Evolutionary conservation across 2,797 vertebrate species (phyloP).

Genomic region (Vipera ursinii): DNA sequence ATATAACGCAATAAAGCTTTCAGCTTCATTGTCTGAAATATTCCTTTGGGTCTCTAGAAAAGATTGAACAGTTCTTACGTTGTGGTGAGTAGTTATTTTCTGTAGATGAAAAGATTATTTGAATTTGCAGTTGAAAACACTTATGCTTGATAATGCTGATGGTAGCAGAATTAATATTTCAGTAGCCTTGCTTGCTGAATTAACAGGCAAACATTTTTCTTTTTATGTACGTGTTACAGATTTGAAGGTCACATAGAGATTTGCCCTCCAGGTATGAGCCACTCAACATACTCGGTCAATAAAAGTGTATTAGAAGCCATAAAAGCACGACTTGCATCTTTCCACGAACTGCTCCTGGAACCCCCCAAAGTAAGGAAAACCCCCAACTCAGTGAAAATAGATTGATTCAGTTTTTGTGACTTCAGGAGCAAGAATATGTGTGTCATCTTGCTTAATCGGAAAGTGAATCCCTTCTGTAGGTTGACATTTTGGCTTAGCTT

Average conservation of each 20-base stretch:
- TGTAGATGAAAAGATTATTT: not conserved
- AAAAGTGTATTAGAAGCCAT: constrained; percentile 95
- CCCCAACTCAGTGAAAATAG: not conserved
- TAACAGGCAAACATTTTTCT: not conserved
- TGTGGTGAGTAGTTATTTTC: not conserved
- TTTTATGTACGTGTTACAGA: constrained; percentile 63
- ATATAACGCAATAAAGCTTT: not conserved
- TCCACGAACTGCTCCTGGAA: constrained; percentile 93
- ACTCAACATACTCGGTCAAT: constrained; percentile 90
- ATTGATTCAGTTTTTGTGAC: not conserved
- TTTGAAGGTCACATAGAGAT: constrained; percentile 96
- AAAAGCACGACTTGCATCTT: constrained; percentile 89
- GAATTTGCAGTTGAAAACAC: not conserved
- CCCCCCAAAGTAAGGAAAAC: constrained; percentile 88
- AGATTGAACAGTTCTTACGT: not conserved
- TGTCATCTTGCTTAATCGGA: not conserved
- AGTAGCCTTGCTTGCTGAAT: not conserved
- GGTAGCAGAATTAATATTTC: not conserved
- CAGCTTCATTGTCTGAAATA: constrained; percentile 6
- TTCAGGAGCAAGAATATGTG: not conserved
- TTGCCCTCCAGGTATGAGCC: constrained; percentile 91
- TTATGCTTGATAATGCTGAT: not conserved
- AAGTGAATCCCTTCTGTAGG: not conserved
- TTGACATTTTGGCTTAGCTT: not conserved
- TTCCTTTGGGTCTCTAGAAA: not conserved